phyloP scores from a whole-genome alignment of 2,797 vertebrate species.

The Lepilemur septentrionalis region DNA sequence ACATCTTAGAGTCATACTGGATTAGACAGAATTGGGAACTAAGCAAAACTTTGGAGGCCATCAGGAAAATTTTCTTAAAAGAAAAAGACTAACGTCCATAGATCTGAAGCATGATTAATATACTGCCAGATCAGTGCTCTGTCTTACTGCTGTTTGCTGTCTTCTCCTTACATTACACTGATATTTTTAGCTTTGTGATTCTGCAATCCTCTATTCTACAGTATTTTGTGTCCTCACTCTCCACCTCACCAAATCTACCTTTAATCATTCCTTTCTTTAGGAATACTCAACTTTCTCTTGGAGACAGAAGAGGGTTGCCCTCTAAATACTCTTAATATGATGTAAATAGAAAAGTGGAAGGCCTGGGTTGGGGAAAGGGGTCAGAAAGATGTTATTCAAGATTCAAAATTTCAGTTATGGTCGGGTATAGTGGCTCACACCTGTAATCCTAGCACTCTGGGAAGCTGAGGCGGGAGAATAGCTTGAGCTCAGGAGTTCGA shows the following conservation, averaged over 20 bases:
- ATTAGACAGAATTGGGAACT: not conserved
- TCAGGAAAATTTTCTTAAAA: not conserved
- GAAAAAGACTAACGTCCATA: not conserved
- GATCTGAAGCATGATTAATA: not conserved
- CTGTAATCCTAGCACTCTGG: too few relatives aligned
- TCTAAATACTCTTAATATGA: not conserved
- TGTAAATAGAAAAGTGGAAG: not conserved
- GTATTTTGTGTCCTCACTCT: not conserved
- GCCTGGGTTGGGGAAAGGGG: not conserved
- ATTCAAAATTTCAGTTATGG: not conserved
- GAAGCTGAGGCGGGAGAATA: too few relatives aligned
- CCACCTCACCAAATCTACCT: not conserved
- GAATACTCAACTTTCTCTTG: not conserved
- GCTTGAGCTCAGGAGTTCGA: too few relatives aligned
- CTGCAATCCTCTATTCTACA: not conserved
- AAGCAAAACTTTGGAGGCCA: not conserved
- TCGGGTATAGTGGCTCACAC: too few relatives aligned
- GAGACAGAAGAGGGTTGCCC: not conserved
- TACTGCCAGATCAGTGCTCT: not conserved
- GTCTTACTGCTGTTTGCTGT: not conserved
- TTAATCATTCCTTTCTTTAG: not conserved
- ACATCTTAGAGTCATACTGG: not conserved
- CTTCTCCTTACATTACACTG: not conserved
- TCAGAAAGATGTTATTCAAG: not conserved
- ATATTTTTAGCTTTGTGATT: not conserved